Conservation (phyloP, 2,888 invertebrate genomes). For the Flexamia atlantica region DNA sequence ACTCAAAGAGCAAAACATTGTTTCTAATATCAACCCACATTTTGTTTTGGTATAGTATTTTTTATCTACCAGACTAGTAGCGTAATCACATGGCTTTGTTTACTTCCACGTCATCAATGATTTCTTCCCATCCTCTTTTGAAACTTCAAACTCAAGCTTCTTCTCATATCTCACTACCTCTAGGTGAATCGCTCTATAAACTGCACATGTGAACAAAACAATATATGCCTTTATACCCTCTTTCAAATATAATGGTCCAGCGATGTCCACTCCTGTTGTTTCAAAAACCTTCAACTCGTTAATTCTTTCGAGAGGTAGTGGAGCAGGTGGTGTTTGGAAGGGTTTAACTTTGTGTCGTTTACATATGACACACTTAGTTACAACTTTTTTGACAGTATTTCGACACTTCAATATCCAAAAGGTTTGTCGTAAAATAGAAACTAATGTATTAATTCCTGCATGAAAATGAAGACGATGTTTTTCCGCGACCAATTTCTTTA, state of each 20-base stretch:
- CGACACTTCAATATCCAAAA: slow-evolving; percentile 65
- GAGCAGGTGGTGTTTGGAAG: slow-evolving; percentile 66
- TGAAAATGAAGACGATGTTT: slow-evolving; percentile 17
- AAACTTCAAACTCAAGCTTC: too few relatives aligned
- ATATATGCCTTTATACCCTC: slow-evolving; percentile 71
- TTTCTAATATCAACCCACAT: too few relatives aligned
- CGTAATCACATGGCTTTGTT: too few relatives aligned
- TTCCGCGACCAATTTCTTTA: slow-evolving; percentile 34
- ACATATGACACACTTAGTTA: slow-evolving; percentile 64
- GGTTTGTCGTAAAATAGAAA: slow-evolving; percentile 59
- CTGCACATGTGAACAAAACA: slow-evolving; percentile 73
- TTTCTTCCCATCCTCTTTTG: too few relatives aligned
- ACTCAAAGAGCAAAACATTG: too few relatives aligned
- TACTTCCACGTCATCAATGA: too few relatives aligned
- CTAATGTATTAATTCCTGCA: slow-evolving; percentile 39
- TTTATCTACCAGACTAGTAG: too few relatives aligned
- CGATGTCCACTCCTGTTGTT: slow-evolving; percentile 72
- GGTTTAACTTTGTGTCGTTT: slow-evolving; percentile 67
- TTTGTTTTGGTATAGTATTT: too few relatives aligned
- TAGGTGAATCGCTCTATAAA: slow-evolving; percentile 73
- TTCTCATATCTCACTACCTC: too few relatives aligned
- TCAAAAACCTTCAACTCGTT: slow-evolving; percentile 70
- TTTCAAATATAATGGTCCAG: slow-evolving; percentile 48
- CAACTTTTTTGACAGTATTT: slow-evolving; percentile 27
- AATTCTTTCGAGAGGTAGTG: slow-evolving; percentile 71